phyloP scores from a whole-genome alignment of 2,888 invertebrate genomes.

The Drosophila mimetica region DNA sequence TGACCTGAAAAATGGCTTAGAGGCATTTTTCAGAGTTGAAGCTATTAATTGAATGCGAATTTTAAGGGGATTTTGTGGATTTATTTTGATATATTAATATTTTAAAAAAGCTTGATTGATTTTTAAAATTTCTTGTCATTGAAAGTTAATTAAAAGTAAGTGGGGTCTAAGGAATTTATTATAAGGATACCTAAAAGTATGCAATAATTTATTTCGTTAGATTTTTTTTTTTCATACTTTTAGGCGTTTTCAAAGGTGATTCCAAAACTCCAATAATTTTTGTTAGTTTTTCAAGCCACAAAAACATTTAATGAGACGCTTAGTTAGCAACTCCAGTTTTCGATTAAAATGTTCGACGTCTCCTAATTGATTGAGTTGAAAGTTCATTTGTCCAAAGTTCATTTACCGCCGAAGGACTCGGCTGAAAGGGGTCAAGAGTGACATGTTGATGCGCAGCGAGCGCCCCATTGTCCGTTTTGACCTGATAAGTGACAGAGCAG shows the following conservation, averaged over 20 bases:
- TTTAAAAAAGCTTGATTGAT: too few relatives aligned
- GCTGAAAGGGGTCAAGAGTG: constrained; percentile 24
- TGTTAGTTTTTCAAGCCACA: too few relatives aligned
- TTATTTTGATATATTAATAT: too few relatives aligned
- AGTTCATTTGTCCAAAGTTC: constrained; percentile 24
- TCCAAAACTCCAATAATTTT: too few relatives aligned
- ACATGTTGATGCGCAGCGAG: not conserved
- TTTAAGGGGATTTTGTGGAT: not conserved
- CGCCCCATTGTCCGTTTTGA: constrained; percentile 21
- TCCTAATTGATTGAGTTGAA: constrained; percentile 29
- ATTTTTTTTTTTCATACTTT: too few relatives aligned
- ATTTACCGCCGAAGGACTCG: constrained; percentile 18
- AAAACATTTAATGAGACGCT: not conserved
- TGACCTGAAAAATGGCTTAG: constrained; percentile 3
- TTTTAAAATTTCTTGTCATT: too few relatives aligned
- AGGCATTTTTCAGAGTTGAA: not conserved
- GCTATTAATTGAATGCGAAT: constrained; percentile 6
- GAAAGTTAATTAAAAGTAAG: too few relatives aligned
- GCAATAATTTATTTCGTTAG: too few relatives aligned
- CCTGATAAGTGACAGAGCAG: constrained; percentile 34
- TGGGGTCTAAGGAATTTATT: too few relatives aligned
- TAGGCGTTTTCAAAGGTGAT: too few relatives aligned
- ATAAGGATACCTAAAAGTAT: too few relatives aligned
- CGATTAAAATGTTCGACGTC: not conserved
- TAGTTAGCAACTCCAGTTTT: not conserved